phyloP scores from a whole-genome alignment of 2,113 vertebrate genomes.

The Catagonus wagneri region DNA sequence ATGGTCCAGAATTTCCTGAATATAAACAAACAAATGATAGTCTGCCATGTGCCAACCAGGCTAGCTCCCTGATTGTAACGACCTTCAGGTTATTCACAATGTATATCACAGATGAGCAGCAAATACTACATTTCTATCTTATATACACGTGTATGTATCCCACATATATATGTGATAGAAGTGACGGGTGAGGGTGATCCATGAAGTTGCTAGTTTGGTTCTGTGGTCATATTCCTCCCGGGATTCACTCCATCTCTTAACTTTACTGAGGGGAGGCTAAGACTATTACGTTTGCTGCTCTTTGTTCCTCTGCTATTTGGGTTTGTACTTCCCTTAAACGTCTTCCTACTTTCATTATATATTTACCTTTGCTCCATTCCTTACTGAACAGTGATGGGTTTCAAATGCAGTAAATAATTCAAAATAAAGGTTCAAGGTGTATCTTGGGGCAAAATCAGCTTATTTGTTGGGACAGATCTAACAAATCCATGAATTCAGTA shows the following conservation, averaged over 20 bases:
- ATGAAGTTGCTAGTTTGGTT: background rate
- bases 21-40: background rate
- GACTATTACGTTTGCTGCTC: background rate
- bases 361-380: background rate
- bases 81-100: background rate
- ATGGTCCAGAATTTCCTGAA: background rate
- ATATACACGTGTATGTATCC: background rate
- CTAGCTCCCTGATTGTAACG: background rate
- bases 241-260: background rate
- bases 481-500: background rate
- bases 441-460: background rate
- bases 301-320: background rate
- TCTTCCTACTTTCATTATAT: background rate
- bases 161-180: background rate
- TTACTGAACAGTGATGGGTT: background rate
- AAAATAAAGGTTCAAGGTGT: background rate
- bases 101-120: background rate
- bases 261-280: background rate
- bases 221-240: background rate
- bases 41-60: background rate
- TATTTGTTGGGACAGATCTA: background rate
- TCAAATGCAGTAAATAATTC: constrained; percentile 47
- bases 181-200: background rate
- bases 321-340: background rate
- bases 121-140: background rate